Conservation (phyloP, 2,888 invertebrate genomes). For the Esperia sulphurella region DNA sequence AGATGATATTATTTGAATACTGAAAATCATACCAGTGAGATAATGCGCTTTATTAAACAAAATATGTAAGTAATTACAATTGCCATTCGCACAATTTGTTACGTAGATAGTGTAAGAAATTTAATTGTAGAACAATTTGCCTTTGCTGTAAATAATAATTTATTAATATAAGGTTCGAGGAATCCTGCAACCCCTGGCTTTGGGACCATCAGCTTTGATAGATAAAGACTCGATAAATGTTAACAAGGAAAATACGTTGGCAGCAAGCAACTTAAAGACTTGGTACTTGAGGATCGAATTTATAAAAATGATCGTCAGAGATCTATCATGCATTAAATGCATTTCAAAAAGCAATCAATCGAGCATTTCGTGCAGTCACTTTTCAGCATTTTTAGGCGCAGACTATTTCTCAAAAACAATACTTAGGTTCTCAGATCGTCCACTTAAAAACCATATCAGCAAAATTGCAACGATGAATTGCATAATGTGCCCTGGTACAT, state of each 20-base stretch:
- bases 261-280: background rate
- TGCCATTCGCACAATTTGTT: conserved; percentile 60
- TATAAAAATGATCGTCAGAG: background rate
- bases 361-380: too few relatives aligned
- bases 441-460: too few relatives aligned
- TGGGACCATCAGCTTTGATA: conserved; percentile 8
- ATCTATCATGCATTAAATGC: background rate
- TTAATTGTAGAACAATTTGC: conserved; percentile 2
- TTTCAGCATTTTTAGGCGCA: too few relatives aligned
- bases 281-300: background rate
- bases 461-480: too few relatives aligned
- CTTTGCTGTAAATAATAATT: conserved; percentile 4
- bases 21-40: conserved; percentile 46
- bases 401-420: too few relatives aligned
- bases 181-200: background rate
- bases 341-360: too few relatives aligned
- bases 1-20: conserved; percentile 37
- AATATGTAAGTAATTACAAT: conserved; percentile 39
- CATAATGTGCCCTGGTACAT: too few relatives aligned
- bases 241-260: background rate
- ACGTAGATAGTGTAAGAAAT: conserved; percentile 26
- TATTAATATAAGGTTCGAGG: background rate
- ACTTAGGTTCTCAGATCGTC: too few relatives aligned
- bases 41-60: conserved; percentile 42
- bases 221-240: background rate